Conservation (phyloP, 2,888 invertebrate genomes). For the Heliconius aoede region DNA sequence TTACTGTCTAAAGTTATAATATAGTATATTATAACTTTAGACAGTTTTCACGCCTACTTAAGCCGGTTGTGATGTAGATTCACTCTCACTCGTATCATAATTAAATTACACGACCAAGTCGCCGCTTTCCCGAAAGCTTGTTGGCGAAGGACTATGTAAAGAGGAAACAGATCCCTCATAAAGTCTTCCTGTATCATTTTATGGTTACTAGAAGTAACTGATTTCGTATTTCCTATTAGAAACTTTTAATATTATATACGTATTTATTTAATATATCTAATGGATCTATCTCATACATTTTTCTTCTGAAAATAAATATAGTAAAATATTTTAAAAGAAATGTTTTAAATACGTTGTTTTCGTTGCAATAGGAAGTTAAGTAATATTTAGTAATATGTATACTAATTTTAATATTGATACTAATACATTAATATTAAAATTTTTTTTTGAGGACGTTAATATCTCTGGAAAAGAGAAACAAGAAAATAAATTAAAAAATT, state of each 20-base stretch:
- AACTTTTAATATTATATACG: neutral
- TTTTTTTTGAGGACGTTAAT: too few relatives aligned
- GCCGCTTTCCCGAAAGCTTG: conserved; percentile 2
- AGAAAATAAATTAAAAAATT: too few relatives aligned
- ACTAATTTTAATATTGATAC: too few relatives aligned
- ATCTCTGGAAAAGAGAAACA: too few relatives aligned
- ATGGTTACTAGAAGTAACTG: neutral
- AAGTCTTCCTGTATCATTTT: conserved; percentile 11
- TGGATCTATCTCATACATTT: too few relatives aligned
- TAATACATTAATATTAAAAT: too few relatives aligned
- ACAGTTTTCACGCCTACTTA: neutral
- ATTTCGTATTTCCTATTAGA: neutral
- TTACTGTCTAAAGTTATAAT: too few relatives aligned
- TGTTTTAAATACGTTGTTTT: neutral
- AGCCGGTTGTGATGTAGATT: neutral
- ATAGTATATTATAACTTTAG: conserved; percentile 1
- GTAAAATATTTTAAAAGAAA: neutral
- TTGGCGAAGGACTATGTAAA: conserved; percentile 17
- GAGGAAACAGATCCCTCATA: conserved; percentile 5
- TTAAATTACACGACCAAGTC: conserved; percentile 22
- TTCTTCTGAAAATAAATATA: neutral
- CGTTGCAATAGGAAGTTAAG: too few relatives aligned
- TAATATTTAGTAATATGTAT: too few relatives aligned
- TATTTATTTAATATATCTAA: neutral
- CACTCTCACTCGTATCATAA: conserved; percentile 20